Evolutionary conservation across 2,888 invertebrate genomes (phyloP).

Genomic region (Odontothrips loti): DNA sequence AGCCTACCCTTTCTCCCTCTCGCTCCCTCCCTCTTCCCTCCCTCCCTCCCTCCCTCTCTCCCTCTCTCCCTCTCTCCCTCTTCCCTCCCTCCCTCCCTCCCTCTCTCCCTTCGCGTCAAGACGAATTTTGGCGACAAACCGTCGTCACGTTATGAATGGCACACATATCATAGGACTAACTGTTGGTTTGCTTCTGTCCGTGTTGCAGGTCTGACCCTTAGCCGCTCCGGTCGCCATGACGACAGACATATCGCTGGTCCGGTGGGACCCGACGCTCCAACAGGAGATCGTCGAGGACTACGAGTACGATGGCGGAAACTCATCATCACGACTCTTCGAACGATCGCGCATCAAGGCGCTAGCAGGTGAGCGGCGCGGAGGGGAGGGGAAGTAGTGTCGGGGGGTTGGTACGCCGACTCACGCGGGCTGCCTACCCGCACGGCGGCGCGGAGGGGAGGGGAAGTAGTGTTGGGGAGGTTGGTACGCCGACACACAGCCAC

Average conservation of each 20-base stretch:
- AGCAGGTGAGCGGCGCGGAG: conserved; percentile 66
- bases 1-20: too few relatives aligned
- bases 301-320: conserved; percentile 99
- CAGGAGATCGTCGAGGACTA: conserved; percentile 95
- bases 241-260: conserved; percentile 94
- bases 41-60: too few relatives aligned
- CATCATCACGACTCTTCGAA: conserved; percentile 97
- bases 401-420: not conserved
- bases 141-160: too few relatives aligned
- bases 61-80: too few relatives aligned
- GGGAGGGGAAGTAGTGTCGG: not conserved
- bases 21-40: too few relatives aligned
- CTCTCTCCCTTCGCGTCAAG: too few relatives aligned
- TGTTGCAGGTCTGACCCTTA: conserved; percentile 5
- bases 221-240: conserved; percentile 60
- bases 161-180: too few relatives aligned
- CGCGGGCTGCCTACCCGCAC: too few relatives aligned
- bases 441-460: not conserved
- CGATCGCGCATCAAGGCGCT: conserved; percentile 98
- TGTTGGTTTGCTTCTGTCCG: too few relatives aligned
- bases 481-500: not conserved
- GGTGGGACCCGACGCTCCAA: conserved; percentile 89
- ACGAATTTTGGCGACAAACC: too few relatives aligned
- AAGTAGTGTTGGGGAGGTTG: not conserved
- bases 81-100: too few relatives aligned